phyloP scores from a whole-genome alignment of 2,113 vertebrate species.

The Myiozetetes cayanensis region DNA sequence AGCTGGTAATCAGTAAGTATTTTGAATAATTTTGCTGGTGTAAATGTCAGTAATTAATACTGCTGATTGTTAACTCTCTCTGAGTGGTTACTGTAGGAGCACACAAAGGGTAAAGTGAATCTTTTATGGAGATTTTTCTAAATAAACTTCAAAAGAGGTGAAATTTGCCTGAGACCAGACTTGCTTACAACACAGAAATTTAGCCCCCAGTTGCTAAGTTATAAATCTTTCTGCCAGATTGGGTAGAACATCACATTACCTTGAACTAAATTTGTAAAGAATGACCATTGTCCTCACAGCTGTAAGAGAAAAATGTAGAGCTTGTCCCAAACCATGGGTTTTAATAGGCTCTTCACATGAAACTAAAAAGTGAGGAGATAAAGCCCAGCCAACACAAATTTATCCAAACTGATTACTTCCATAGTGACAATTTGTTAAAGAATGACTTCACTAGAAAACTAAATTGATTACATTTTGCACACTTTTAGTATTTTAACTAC shows the following conservation, averaged over 20 bases:
- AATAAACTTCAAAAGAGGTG: slow-evolving; percentile 11
- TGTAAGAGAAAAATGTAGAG: slow-evolving; percentile 49
- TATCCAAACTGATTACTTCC: slow-evolving; percentile 38
- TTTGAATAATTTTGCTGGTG: background rate
- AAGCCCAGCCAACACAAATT: slow-evolving; percentile 2
- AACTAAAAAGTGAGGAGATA: slow-evolving; percentile 35
- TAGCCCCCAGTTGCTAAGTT: slow-evolving; percentile 46
- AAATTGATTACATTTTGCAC: slow-evolving; percentile 28
- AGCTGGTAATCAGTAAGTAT: background rate
- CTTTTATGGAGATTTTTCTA: background rate
- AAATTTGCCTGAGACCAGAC: slow-evolving; percentile 44
- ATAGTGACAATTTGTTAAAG: slow-evolving; percentile 38
- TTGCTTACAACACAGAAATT: slow-evolving; percentile 59
- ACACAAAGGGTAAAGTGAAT: background rate
- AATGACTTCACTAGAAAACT: slow-evolving; percentile 16
- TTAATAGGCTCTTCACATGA: slow-evolving; percentile 32
- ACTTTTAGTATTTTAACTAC: slow-evolving; percentile 52
- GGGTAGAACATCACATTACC: slow-evolving; percentile 45
- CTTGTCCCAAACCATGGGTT: slow-evolving; percentile 16
- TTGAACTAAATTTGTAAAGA: slow-evolving; percentile 67
- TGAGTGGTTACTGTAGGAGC: background rate
- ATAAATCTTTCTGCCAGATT: slow-evolving; percentile 63
- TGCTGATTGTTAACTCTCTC: background rate
- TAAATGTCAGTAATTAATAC: background rate
- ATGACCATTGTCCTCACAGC: slow-evolving; percentile 54